Evolutionary conservation across 1,140 invertebrate species (phyloP).

Genomic region (Nautilus pompilius): DNA sequence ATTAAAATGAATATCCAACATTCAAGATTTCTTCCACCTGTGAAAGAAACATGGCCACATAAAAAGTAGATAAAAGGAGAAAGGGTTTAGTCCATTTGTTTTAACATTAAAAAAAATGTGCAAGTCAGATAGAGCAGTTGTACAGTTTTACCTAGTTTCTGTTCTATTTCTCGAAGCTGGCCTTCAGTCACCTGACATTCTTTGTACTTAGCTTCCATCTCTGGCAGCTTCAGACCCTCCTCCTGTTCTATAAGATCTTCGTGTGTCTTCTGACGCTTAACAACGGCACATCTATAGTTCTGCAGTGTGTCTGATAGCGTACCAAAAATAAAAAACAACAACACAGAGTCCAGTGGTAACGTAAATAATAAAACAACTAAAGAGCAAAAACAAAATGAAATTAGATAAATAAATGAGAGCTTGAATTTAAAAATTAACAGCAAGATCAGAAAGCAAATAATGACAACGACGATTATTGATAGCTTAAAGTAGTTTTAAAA

Average conservation of each 20-base stretch:
- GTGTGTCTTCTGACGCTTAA: constrained; percentile 30
- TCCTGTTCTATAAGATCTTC: constrained; percentile 48
- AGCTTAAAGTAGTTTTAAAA: too few relatives aligned
- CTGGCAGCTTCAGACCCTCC: constrained; percentile 33
- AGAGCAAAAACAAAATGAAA: background rate
- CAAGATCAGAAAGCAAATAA: too few relatives aligned
- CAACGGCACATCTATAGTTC: constrained; percentile 33
- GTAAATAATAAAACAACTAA: background rate
- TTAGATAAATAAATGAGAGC: background rate
- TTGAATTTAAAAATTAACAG: background rate
- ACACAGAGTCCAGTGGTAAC: background rate
- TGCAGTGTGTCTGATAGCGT: constrained; percentile 37
- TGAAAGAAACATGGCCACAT: too few relatives aligned
- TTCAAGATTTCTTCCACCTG: too few relatives aligned
- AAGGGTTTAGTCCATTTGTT: too few relatives aligned
- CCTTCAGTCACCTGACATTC: constrained; percentile 48
- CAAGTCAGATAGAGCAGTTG: background rate
- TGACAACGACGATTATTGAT: too few relatives aligned
- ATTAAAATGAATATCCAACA: too few relatives aligned
- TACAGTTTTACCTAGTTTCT: constrained; percentile 32
- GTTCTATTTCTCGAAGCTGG: constrained; percentile 39
- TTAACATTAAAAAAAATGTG: background rate
- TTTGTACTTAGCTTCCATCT: constrained; percentile 49
- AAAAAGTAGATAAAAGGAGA: too few relatives aligned
- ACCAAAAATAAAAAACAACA: background rate